A percentile compares a stretch with the other conserved stretches of the same genome.
Conservation (phyloP, 2,113 vertebrate species). For the Callithrix jacchus region DNA sequence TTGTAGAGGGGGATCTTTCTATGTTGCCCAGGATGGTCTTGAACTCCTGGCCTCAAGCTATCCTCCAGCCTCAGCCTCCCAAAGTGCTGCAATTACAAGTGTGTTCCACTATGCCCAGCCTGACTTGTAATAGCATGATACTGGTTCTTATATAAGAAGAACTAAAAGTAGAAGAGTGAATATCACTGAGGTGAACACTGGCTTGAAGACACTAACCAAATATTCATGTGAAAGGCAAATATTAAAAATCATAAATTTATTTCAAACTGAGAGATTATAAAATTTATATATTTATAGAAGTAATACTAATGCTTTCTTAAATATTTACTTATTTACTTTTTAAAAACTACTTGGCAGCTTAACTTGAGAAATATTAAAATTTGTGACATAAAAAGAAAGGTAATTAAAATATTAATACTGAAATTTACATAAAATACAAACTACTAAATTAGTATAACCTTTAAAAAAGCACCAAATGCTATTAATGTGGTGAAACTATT, state of each 20-base stretch:
- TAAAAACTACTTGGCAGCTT: constrained; percentile 27
- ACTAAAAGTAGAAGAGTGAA: constrained; percentile 68
- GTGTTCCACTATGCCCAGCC: too few relatives aligned
- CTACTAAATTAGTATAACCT: background rate
- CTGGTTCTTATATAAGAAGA: constrained; percentile 62
- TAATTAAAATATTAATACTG: constrained; percentile 15
- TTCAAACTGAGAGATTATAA: background rate
- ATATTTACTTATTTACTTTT: constrained; percentile 44
- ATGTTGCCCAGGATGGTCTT: too few relatives aligned
- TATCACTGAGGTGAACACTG: constrained; percentile 55
- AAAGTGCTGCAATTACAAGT: too few relatives aligned
- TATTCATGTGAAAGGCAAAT: constrained; percentile 59
- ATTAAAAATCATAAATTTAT: constrained; percentile 54
- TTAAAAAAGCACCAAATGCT: background rate
- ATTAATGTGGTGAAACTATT: background rate
- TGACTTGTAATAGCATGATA: constrained; percentile 72
- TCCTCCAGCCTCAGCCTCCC: too few relatives aligned
- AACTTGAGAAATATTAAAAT: constrained; percentile 28
- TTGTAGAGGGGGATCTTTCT: too few relatives aligned
- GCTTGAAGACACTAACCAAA: constrained; percentile 67
- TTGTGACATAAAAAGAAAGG: constrained; percentile 20
- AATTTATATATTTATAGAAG: background rate
- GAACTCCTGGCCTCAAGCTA: too few relatives aligned
- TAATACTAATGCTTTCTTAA: background rate
- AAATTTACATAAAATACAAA: constrained; percentile 18